These are phyloP conservation scores for Meteorus colon DNA, from an alignment of 2,888 invertebrate species.

Conservation along the genomic window DNA sequence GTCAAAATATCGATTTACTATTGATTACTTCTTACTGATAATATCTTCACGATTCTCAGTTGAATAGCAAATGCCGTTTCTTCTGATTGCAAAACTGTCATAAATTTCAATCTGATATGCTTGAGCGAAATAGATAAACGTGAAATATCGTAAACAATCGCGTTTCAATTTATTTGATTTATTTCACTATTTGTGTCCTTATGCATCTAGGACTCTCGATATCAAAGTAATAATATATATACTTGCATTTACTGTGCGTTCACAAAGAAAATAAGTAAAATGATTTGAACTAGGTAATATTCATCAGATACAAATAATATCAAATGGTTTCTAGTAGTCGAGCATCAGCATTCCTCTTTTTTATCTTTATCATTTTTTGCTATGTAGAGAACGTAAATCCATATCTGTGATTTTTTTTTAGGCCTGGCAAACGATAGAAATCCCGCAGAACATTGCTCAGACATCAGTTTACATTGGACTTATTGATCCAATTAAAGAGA, in stretches of 20 bases:
- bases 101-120: background rate
- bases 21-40: slow-evolving; percentile 12
- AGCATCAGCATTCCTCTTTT: too few relatives aligned
- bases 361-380: too few relatives aligned
- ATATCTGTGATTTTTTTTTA: too few relatives aligned
- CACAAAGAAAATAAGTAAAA: too few relatives aligned
- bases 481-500: too few relatives aligned
- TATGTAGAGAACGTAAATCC: too few relatives aligned
- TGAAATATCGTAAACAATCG: background rate
- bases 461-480: too few relatives aligned
- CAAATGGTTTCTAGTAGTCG: too few relatives aligned
- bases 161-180: slow-evolving; percentile 4
- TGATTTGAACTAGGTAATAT: too few relatives aligned
- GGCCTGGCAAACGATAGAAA: too few relatives aligned
- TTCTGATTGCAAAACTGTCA: background rate
- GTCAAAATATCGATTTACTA: background rate
- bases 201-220: background rate
- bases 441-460: too few relatives aligned
- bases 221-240: background rate
- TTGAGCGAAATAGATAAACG: background rate
- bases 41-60: background rate
- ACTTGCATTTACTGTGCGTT: background rate
- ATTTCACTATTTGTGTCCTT: background rate
- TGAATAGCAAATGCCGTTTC: background rate
- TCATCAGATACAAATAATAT: too few relatives aligned